Percentiles rank a stretch among this genome's conserved stretches.
phyloP scores from a whole-genome alignment of 2,797 vertebrate genomes.

The Lates japonicus region DNA sequence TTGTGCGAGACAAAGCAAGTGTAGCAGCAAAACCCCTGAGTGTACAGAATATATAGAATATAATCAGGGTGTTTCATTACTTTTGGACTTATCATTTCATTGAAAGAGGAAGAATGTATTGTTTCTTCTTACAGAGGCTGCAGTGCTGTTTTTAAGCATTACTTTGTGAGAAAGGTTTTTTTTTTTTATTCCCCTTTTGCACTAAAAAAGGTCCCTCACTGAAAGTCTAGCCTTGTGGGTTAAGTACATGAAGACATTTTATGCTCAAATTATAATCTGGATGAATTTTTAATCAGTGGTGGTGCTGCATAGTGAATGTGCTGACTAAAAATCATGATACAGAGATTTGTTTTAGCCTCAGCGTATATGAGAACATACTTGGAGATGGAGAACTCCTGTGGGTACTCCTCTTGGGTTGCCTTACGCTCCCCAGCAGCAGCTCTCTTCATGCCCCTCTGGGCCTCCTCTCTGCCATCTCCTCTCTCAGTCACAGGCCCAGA shows the following conservation, averaged over 20 bases:
- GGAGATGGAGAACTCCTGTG: constrained; percentile 76
- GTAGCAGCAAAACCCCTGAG: not conserved
- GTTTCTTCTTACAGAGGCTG: not conserved
- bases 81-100: not conserved
- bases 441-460: constrained; percentile 78
- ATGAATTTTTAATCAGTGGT: not conserved
- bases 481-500: constrained; percentile 74
- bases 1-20: not conserved
- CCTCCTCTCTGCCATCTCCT: constrained; percentile 67
- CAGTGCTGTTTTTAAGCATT: not conserved
- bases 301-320: not conserved
- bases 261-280: not conserved
- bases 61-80: too few relatives aligned
- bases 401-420: constrained; percentile 71
- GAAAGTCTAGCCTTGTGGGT: not conserved
- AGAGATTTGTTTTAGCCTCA: not conserved
- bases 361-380: constrained; percentile 72
- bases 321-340: not conserved
- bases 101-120: not conserved
- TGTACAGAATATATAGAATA: not conserved
- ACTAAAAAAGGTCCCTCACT: not conserved
- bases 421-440: constrained; percentile 74
- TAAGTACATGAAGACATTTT: not conserved
- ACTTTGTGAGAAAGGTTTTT: too few relatives aligned
- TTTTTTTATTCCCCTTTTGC: too few relatives aligned